These are phyloP conservation scores for Brachyhypopomus occidentalis DNA, from an alignment of 2,113 vertebrate genomes.

Conservation along the genomic window DNA sequence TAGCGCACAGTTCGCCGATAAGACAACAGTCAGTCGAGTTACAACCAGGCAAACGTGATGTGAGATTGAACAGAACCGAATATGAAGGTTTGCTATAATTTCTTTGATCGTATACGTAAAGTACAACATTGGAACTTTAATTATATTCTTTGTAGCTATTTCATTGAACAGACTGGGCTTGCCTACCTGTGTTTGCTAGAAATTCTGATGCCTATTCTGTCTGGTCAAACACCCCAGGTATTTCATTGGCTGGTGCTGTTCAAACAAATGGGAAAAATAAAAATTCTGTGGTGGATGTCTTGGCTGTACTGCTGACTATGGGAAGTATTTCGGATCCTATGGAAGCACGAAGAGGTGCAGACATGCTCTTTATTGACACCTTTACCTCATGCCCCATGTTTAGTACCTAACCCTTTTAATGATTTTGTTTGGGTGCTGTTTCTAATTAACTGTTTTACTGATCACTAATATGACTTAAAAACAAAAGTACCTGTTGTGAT, in stretches of 20 bases:
- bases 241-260: background rate
- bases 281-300: background rate
- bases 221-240: background rate
- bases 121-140: background rate
- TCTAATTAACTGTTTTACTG: no score
- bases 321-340: background rate
- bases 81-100: background rate
- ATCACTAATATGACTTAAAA: no score
- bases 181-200: background rate
- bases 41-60: background rate
- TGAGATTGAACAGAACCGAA: background rate
- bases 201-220: no score
- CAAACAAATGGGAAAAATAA: background rate
- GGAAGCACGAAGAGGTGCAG: background rate
- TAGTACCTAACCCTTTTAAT: no score
- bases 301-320: background rate
- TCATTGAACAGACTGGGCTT: background rate
- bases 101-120: background rate
- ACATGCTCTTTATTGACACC: background rate
- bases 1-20: background rate
- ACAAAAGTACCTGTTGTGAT: no score
- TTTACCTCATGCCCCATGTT: background rate
- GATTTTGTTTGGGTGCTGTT: no score
- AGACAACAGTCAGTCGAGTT: background rate
- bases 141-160: background rate